Base-by-base conservation (phyloP, 2,888 invertebrate genomes). In the Pardosa pseudoannulata region DNA sequence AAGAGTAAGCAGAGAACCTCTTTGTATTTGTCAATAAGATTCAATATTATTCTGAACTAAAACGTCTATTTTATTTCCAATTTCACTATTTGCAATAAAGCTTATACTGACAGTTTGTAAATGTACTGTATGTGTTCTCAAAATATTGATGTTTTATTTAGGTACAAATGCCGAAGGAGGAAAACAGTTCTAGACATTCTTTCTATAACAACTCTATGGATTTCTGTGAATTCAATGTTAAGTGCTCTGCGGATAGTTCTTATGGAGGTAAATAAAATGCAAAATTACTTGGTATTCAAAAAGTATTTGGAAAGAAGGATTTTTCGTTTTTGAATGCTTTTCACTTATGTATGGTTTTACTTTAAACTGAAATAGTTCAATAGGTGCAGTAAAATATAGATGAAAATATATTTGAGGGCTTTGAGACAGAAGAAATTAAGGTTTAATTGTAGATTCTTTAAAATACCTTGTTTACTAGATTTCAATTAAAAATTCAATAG, bases 1-100 rank as follows among this genome's bases (percentile, higher is more conserved):
- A 79, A 89, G 83, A 79, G 89, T 89, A 67, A 76, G 36, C 65
- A 9, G 1, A 16, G 16, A 56, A 56, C 5, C 23, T 23, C 23
- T 56, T 56, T 16, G 16, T 46, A 1, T 70, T 7, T 41, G n/a
- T 7, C 19, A 28, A 0, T 3, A 27, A 23, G 23, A 32, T 71
- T 5, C 3, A 71, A 41, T 11, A 19, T 13, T 27, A 23, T 0
- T 13, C n/a, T 19, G 29, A n/a, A n/a, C 3, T n/a, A 65, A 5
- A 9, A n/a, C 1, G 19, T 2, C 6, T 29, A 16, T 19, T 16
- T 3, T 32, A 19, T 19, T 19, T 67, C 1, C 5, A 9, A n/a
- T 1, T 1, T 19, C n/a, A 67, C 1, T 3, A 2, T 67, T 32
- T 67, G 6, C 36, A 2, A 2, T 27, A 36, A 36, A 11, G 1